These are phyloP conservation scores for Serripes groenlandicus DNA, from an alignment of 2,888 invertebrate species.

Conservation along the genomic window DNA sequence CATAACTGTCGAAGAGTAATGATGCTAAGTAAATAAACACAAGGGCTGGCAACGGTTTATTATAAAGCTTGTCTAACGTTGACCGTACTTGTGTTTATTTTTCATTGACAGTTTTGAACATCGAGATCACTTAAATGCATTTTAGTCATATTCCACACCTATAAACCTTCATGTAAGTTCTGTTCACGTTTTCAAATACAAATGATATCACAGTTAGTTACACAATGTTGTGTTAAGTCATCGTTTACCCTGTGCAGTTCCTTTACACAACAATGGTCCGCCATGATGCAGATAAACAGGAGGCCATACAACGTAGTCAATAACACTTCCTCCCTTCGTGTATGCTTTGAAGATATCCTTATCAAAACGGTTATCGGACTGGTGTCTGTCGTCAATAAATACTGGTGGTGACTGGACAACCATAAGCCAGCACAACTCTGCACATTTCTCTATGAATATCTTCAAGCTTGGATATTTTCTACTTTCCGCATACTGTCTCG, in stretches of 20 bases:
- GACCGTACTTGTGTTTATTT: too few relatives aligned
- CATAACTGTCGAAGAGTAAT: too few relatives aligned
- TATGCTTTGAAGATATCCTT: constrained; percentile 15
- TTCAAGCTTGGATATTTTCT: background rate
- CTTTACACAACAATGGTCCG: constrained; percentile 26
- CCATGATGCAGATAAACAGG: constrained; percentile 17
- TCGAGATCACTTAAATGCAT: too few relatives aligned
- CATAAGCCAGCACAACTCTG: constrained; percentile 34
- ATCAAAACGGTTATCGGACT: constrained; percentile 1
- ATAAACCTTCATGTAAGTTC: too few relatives aligned
- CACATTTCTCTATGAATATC: constrained; percentile 6
- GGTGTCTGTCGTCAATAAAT: background rate
- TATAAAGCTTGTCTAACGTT: too few relatives aligned
- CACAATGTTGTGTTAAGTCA: too few relatives aligned
- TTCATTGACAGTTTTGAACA: too few relatives aligned
- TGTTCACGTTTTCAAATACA: too few relatives aligned
- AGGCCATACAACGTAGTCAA: constrained; percentile 31
- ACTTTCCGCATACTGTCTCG: background rate
- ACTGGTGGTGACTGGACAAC: constrained; percentile 28
- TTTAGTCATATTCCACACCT: too few relatives aligned
- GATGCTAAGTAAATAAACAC: too few relatives aligned
- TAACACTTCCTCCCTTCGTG: background rate
- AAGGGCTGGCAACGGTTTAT: too few relatives aligned
- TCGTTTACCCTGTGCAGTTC: constrained; percentile 29
- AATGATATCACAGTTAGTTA: too few relatives aligned